Percentiles rank a stretch among this genome's conserved stretches.
Conservation (phyloP, 1,140 invertebrate species). For the Geopemphigus sp. region DNA sequence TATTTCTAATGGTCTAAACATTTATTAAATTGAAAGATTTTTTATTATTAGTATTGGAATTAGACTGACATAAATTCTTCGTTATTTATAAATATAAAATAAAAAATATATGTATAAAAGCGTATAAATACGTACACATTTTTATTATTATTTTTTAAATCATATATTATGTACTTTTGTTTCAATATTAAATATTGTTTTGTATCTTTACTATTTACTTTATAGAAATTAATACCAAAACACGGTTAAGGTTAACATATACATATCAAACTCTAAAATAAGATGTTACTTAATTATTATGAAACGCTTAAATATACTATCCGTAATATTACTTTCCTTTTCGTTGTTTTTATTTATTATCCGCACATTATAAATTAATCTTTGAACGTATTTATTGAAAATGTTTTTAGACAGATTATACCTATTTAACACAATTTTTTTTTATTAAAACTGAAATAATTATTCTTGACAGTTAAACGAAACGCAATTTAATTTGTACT, state of each 20-base stretch:
- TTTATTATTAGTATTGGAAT: neutral
- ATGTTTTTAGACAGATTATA: too few species aligned
- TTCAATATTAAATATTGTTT: neutral
- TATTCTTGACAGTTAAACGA: too few species aligned
- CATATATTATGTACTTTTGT: neutral
- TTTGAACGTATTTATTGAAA: too few species aligned
- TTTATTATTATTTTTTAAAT: neutral
- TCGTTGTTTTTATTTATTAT: too few species aligned
- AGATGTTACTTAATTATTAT: constrained; percentile 33
- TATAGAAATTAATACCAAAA: constrained; percentile 1
- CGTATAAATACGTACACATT: neutral
- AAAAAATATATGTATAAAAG: constrained; percentile 7
- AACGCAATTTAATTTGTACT: too few species aligned
- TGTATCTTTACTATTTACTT: constrained; percentile 23
- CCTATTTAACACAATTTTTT: too few species aligned
- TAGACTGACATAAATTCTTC: constrained; percentile 21
- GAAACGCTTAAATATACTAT: constrained; percentile 8
- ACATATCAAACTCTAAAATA: constrained; percentile 41
- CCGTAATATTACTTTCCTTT: neutral
- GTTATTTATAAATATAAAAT: constrained; percentile 8
- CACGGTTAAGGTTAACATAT: constrained; percentile 40
- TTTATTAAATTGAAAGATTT: neutral
- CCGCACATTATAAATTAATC: too few species aligned
- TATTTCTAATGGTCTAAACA: constrained; percentile 5
- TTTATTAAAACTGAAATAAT: too few species aligned